Evolutionary conservation across 2,888 invertebrate species (phyloP).

Genomic region (Linhomoeus sp.): DNA sequence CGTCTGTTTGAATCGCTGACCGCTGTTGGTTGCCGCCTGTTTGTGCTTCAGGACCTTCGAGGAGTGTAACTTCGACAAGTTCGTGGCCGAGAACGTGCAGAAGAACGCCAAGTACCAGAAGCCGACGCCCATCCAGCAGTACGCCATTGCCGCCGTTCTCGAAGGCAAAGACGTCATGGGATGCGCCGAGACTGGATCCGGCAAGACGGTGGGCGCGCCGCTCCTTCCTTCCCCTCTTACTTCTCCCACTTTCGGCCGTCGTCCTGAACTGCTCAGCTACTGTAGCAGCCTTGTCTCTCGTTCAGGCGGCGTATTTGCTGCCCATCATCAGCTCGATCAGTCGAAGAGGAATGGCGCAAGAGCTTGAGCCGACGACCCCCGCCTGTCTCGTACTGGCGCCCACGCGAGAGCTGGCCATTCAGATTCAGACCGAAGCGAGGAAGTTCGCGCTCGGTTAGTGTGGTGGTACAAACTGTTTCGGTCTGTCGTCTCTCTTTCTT

Average conservation of each 20-base stretch:
- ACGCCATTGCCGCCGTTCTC: conserved; percentile 61
- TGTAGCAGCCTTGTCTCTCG: no score
- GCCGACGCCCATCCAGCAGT: conserved; percentile 81
- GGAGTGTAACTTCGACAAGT: no score
- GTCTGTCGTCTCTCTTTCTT: no score
- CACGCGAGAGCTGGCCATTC: conserved; percentile 66
- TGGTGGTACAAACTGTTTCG: neutral
- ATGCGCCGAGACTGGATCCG: conserved; percentile 90
- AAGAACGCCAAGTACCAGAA: conserved; percentile 51
- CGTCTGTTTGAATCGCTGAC: no score
- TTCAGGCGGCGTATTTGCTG: conserved; percentile 32
- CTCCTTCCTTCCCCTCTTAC: no score
- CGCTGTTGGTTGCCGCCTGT: no score
- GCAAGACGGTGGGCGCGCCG: conserved; percentile 55
- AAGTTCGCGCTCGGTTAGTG: neutral
- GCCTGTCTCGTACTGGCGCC: conserved; percentile 71
- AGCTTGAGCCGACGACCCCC: no score
- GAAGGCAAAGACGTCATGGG: conserved; percentile 72
- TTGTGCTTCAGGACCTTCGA: no score
- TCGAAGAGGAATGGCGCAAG: neutral
- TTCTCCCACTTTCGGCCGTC: no score
- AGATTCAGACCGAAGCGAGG: conserved; percentile 27
- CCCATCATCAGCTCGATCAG: neutral
- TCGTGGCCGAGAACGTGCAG: conserved; percentile 40
- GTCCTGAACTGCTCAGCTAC: no score